A percentile compares a stretch with the other conserved stretches of the same genome.
Evolutionary conservation across 2,888 invertebrate genomes (phyloP).

Genomic region (Lasioglossum calceatum): DNA sequence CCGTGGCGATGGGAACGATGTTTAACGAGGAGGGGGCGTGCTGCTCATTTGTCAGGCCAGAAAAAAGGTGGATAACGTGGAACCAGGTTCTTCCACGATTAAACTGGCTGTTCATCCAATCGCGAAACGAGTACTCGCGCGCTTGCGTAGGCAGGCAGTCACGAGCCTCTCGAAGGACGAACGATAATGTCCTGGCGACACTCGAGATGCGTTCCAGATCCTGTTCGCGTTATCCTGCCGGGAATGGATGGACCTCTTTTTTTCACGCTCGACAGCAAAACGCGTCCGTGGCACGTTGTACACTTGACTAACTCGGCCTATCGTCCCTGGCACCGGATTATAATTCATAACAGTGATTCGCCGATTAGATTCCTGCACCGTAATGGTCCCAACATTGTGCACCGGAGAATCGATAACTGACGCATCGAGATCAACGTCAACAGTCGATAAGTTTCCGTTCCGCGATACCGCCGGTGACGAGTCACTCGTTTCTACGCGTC

Average conservation of each 20-base stretch:
- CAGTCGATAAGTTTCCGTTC: constrained; percentile 9
- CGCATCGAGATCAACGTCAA: constrained; percentile 2
- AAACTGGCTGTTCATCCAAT: constrained; percentile 60
- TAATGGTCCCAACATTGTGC: constrained; percentile 26
- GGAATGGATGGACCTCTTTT: constrained; percentile 53
- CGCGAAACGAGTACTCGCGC: constrained; percentile 35
- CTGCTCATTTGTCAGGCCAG: constrained; percentile 51
- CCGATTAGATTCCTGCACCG: constrained; percentile 54
- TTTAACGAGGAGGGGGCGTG: constrained; percentile 65
- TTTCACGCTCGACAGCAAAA: constrained; percentile 47
- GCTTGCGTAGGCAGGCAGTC: constrained; percentile 60
- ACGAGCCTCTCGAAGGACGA: constrained; percentile 66
- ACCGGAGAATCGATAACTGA: neutral
- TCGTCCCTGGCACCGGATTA: constrained; percentile 42
- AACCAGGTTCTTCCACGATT: constrained; percentile 63
- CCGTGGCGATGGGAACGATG: constrained; percentile 37
- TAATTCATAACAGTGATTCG: constrained; percentile 58
- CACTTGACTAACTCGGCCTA: constrained; percentile 22
- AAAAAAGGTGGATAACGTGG: constrained; percentile 40
- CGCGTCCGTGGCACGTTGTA: constrained; percentile 29
- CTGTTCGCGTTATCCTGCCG: constrained; percentile 63
- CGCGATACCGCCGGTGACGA: neutral
- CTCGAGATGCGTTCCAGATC: constrained; percentile 67
- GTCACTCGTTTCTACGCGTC: neutral
- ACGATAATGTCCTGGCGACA: constrained; percentile 75